Conservation (phyloP, 2,797 vertebrate genomes). For the Megalops cyprinoides region DNA sequence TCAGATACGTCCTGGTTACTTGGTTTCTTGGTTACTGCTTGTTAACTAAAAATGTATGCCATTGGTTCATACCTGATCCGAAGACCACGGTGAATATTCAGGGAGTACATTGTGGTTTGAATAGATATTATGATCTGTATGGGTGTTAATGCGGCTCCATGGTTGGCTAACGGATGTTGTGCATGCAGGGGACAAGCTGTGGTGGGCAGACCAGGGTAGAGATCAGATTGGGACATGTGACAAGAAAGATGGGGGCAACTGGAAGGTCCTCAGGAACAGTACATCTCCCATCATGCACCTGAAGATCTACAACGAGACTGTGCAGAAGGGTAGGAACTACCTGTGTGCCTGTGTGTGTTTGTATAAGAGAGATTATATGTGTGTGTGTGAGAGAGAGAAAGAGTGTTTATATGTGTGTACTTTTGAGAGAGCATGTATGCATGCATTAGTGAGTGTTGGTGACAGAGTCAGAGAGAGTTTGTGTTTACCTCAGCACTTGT, state of each 20-base stretch:
- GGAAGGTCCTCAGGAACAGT: constrained; percentile 83
- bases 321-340: constrained; percentile 79
- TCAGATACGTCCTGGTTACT: no score
- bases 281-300: constrained; percentile 96
- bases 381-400: neutral
- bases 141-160: neutral
- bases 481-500: neutral
- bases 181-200: constrained; percentile 85
- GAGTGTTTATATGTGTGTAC: neutral
- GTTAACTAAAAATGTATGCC: no score
- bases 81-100: constrained; percentile 84
- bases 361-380: no score
- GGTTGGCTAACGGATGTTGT: constrained; percentile 4
- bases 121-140: no score
- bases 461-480: no score
- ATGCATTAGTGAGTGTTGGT: no score
- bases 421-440: no score
- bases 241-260: constrained; percentile 84
- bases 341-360: neutral
- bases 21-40: no score
- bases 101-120: no score
- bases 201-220: constrained; percentile 93
- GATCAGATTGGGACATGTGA: constrained; percentile 94
- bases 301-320: constrained; percentile 91
- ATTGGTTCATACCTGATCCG: constrained; percentile 95